Percentiles rank a stretch among this genome's conserved stretches.
These are phyloP conservation scores for Turdus rufiventris DNA, from an alignment of 2,113 vertebrate genomes.

Conservation along the genomic window DNA sequence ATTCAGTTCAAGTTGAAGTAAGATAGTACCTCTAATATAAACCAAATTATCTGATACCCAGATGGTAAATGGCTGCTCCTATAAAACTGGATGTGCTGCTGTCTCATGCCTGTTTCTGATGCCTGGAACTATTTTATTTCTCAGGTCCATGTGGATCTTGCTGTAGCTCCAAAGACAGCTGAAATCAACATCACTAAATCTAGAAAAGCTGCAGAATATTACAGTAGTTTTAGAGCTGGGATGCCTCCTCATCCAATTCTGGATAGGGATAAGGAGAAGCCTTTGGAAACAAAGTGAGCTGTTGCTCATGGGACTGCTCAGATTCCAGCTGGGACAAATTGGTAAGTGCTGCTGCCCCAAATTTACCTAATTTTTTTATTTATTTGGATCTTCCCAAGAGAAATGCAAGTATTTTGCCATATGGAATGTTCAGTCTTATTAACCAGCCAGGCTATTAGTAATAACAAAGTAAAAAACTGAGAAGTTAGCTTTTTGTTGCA, in stretches of 20 bases:
- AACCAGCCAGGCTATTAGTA: background rate
- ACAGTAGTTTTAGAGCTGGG: background rate
- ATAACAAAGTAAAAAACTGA: background rate
- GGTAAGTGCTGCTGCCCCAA: background rate
- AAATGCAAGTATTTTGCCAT: conserved; percentile 34
- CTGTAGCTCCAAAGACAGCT: background rate
- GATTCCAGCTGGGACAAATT: background rate
- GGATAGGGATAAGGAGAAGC: background rate
- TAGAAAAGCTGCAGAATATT: background rate
- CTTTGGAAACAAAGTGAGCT: background rate
- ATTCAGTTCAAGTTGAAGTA: background rate
- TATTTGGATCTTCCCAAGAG: conserved; percentile 13
- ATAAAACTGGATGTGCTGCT: too few relatives aligned
- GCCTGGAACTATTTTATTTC: background rate
- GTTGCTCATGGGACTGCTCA: background rate
- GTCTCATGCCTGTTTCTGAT: background rate
- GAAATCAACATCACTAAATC: background rate
- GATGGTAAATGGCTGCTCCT: background rate
- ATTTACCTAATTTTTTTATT: background rate
- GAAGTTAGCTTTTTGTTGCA: background rate
- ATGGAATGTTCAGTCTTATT: background rate
- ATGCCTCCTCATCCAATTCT: background rate
- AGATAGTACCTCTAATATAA: background rate
- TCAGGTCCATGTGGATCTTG: background rate
- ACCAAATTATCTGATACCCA: background rate